Evolutionary conservation across 2,113 vertebrate species (phyloP), one percentile per base, ranked within the genome.

Genomic region (Gambusia holbrooki): DNA sequence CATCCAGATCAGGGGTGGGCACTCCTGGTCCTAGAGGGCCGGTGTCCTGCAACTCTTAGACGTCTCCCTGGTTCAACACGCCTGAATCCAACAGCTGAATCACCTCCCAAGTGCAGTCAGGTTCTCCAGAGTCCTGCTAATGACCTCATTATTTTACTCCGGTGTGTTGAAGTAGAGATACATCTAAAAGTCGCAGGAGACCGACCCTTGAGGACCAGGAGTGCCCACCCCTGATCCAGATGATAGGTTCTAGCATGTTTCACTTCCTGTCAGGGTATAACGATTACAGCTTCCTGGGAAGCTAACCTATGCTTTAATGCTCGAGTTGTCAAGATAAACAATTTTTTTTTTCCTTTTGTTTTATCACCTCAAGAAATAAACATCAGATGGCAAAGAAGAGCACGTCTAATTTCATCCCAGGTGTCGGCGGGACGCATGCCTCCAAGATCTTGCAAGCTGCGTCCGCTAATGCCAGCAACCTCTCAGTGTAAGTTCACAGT

Each of bases 341-440:
- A 40, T 40, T 1, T 17, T 54, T 10, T 66, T 61, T 0, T 1
- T 5, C 14, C 13, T 17, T 64, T 7, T 12, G 22, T 76, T 5
- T 82, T 29, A 74, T 83, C 0, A 17, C 45, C 17, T 19, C 15
- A 79, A 94, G 95, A 5, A 95, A 92, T 82, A 97, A 96, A 78
- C 96, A 96, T 85, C 97, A 99, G 84, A 96, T 99, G 92, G 97
- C 97, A 54, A 99, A 98, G 92, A 99, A 99, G 86, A 99, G 97
- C 79, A 99, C 98, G 0, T 96, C 98, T 35, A 95, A 96, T 45
- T 92, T 96, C 91, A 1, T 90, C 32, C 84, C 93, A 0, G 85
- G 91, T 1, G 84, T 92, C 5, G 93, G 93, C 48, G 93, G 92
- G 54, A 92, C 92, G 17, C 90, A 92, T 4, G 87, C 91, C 37